These are phyloP conservation scores for Drepanosiphum platanoidis DNA, from an alignment of 2,888 invertebrate species.

Conservation along the genomic window DNA sequence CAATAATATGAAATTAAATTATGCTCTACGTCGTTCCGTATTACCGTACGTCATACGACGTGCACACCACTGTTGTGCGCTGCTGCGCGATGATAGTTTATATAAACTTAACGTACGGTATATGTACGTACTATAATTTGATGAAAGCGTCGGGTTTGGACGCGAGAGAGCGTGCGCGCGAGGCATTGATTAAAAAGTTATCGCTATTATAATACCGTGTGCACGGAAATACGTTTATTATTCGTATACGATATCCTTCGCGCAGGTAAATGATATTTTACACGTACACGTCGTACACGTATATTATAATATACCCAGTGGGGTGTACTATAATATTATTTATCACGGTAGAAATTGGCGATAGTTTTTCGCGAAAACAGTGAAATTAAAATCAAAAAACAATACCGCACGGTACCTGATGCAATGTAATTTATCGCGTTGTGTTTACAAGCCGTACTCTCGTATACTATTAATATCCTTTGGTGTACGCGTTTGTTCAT, in stretches of 20 bases:
- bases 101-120: neutral
- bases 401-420: too few relatives aligned
- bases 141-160: conserved; percentile 5
- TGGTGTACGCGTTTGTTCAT: too few relatives aligned
- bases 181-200: conserved; percentile 26
- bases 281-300: neutral
- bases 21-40: neutral
- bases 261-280: too few relatives aligned
- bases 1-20: neutral
- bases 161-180: neutral
- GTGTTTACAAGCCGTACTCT: too few relatives aligned
- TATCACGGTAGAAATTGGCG: neutral
- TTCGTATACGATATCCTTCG: too few relatives aligned
- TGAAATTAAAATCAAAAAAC: too few relatives aligned
- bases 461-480: too few relatives aligned
- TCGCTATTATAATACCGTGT: neutral
- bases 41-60: neutral
- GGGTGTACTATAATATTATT: neutral
- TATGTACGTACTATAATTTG: neutral
- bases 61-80: neutral
- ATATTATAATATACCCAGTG: too few relatives aligned
- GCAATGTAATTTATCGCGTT: too few relatives aligned
- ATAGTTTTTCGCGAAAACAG: too few relatives aligned
- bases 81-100: neutral
- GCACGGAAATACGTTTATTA: too few relatives aligned